Evolutionary conservation across 1,140 invertebrate genomes (phyloP).

Genomic region (Artemia franciscana): DNA sequence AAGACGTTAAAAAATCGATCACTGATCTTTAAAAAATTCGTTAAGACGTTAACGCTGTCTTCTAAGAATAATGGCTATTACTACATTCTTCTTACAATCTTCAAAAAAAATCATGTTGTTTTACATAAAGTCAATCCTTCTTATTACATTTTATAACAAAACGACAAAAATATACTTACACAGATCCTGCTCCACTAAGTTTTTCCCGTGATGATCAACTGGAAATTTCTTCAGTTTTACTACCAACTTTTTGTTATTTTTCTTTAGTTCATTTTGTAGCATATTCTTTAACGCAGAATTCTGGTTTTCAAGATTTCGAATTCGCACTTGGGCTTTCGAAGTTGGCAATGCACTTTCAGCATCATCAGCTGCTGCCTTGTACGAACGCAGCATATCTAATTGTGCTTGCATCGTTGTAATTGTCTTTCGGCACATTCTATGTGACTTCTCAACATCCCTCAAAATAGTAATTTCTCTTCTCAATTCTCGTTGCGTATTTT

Average conservation of each 20-base stretch:
- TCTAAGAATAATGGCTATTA: too few relatives aligned
- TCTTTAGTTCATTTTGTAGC: background rate
- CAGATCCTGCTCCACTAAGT: too few relatives aligned
- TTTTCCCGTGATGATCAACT: too few relatives aligned
- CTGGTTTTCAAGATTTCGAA: background rate
- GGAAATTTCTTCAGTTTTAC: background rate
- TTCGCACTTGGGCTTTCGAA: background rate
- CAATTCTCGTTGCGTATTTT: background rate
- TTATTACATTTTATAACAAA: too few relatives aligned
- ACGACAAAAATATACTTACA: too few relatives aligned
- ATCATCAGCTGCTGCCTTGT: background rate
- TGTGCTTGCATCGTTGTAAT: background rate
- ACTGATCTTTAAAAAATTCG: too few relatives aligned
- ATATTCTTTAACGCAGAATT: background rate
- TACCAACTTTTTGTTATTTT: background rate
- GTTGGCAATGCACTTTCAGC: background rate
- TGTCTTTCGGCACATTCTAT: background rate
- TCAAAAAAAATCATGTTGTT: too few relatives aligned
- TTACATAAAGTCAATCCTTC: too few relatives aligned
- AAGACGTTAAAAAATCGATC: too few relatives aligned
- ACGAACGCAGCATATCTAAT: background rate
- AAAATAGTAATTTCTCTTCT: background rate
- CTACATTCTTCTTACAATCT: too few relatives aligned
- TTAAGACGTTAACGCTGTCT: too few relatives aligned
- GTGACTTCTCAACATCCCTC: background rate